A percentile compares a stretch with the other conserved stretches of the same genome.
These are phyloP conservation scores for Trichogramma evanescens DNA, from an alignment of 2,888 invertebrate genomes.

Conservation along the genomic window DNA sequence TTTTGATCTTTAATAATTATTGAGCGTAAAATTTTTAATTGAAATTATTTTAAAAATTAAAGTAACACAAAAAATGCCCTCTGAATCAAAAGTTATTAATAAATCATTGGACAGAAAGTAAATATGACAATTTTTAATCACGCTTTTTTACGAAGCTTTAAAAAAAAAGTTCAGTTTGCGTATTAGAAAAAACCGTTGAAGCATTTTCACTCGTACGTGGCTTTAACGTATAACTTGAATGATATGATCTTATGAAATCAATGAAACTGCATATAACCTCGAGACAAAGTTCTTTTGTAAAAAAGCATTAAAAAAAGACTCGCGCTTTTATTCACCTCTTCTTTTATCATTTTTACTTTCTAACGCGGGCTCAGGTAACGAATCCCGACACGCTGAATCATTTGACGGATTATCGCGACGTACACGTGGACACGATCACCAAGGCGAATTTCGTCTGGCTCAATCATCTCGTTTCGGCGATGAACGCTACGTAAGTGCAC, in stretches of 20 bases:
- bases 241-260: background rate
- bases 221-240: too few relatives aligned
- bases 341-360: background rate
- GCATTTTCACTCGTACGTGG: too few relatives aligned
- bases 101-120: too few relatives aligned
- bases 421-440: constrained; percentile 38
- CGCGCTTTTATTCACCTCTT: background rate
- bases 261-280: background rate
- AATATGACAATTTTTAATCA: too few relatives aligned
- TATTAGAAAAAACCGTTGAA: too few relatives aligned
- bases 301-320: background rate
- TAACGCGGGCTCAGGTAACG: constrained; percentile 30
- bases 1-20: background rate
- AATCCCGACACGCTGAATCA: constrained; percentile 45
- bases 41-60: background rate
- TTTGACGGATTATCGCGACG: constrained; percentile 45
- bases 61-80: too few relatives aligned
- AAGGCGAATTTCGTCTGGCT: constrained; percentile 41
- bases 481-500: constrained; percentile 41
- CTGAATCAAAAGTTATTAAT: too few relatives aligned
- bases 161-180: too few relatives aligned
- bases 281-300: background rate
- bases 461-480: constrained; percentile 33
- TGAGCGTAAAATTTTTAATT: too few relatives aligned
- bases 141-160: too few relatives aligned